phyloP scores from a whole-genome alignment of 2,113 vertebrate genomes.

The Piaya cayana region DNA sequence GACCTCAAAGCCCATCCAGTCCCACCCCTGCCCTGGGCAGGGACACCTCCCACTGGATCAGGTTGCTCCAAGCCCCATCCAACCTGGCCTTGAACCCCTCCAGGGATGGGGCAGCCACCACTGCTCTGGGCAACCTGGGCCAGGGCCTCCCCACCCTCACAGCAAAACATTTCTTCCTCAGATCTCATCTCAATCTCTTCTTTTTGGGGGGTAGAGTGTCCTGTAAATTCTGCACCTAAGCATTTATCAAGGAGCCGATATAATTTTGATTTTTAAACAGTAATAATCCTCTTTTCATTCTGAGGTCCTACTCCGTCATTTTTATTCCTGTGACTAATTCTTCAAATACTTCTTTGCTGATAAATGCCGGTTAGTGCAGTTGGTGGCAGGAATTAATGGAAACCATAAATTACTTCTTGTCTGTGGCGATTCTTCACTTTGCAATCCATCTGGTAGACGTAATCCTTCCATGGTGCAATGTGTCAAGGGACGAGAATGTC shows the following conservation, averaged over 20 bases:
- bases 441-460: not conserved
- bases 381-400: not conserved
- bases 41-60: too few species aligned
- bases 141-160: too few species aligned
- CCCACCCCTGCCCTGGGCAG: too few species aligned
- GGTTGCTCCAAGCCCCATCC: too few species aligned
- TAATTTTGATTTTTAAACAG: not conserved
- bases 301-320: not conserved
- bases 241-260: not conserved
- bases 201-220: not conserved
- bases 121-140: too few species aligned
- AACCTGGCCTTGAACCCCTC: too few species aligned
- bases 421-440: not conserved
- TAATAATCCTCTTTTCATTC: not conserved
- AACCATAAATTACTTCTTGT: not conserved
- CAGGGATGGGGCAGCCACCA: too few species aligned
- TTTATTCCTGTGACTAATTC: not conserved
- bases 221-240: not conserved
- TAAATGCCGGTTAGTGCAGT: not conserved
- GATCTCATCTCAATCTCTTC: too few species aligned
- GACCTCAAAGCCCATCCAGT: too few species aligned
- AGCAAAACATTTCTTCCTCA: too few species aligned
- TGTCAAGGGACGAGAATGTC: conserved; percentile 6
- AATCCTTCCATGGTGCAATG: not conserved
- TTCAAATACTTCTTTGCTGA: not conserved